Percentiles rank a stretch among this genome's conserved stretches.
Conservation (phyloP, 2,797 vertebrate species). For the Poeciliopsis turneri region DNA sequence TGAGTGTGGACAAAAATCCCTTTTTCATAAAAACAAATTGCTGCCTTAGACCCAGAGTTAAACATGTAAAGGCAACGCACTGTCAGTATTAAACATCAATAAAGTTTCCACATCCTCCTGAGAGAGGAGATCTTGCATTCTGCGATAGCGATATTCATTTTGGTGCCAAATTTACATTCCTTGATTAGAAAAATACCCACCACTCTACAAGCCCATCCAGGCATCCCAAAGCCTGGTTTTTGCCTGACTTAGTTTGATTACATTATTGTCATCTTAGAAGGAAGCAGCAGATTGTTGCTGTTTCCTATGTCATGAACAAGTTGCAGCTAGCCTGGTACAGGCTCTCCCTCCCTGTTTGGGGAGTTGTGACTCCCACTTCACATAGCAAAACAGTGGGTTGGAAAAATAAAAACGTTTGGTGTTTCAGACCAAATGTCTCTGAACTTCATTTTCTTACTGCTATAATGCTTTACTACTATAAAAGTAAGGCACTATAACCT, state of each 20-base stretch:
- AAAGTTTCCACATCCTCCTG: conserved; percentile 10
- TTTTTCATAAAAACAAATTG: background rate
- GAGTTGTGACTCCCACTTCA: conserved; percentile 38
- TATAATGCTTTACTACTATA: background rate
- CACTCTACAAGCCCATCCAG: background rate
- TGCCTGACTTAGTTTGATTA: background rate
- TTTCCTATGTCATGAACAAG: conserved; percentile 59
- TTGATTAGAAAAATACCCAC: conserved; percentile 18
- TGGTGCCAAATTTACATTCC: conserved; percentile 30
- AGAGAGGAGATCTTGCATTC: conserved; percentile 20
- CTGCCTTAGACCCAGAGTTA: background rate
- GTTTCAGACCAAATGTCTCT: background rate
- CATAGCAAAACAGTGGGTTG: conserved; percentile 9
- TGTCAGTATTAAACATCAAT: conserved; percentile 23
- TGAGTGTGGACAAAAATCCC: background rate
- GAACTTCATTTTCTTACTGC: background rate
- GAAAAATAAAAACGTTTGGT: conserved; percentile 9
- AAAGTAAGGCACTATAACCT: background rate
- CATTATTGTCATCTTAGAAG: conserved; percentile 8
- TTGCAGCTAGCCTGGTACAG: conserved; percentile 50
- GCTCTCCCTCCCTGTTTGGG: conserved; percentile 47
- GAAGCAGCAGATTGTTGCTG: conserved; percentile 16
- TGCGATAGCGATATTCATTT: conserved; percentile 43
- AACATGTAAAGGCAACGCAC: background rate
- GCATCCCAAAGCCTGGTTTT: background rate